phyloP scores from a whole-genome alignment of 2,888 invertebrate species.

The Mamestra brassicae region DNA sequence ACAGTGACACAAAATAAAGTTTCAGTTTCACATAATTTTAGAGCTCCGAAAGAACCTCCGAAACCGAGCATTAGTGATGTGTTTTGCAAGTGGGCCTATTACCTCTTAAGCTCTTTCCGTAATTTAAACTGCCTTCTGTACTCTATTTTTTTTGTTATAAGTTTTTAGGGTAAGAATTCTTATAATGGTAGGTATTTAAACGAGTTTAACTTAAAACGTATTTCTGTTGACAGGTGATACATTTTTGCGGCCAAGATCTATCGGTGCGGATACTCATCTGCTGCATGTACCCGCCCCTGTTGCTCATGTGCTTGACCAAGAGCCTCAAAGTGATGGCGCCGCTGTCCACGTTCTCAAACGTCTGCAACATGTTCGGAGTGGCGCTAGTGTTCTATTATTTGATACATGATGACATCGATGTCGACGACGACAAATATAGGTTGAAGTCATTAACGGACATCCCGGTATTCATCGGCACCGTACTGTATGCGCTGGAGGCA shows the following conservation, averaged over 20 bases:
- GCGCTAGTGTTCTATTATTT: not conserved
- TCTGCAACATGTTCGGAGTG: not conserved
- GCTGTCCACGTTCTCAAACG: not conserved
- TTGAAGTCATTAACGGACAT: slow-evolving; percentile 2
- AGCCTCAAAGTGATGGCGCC: slow-evolving; percentile 1
- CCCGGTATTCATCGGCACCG: not conserved
- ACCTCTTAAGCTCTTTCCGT: too few species aligned
- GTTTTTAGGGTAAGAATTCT: too few species aligned
- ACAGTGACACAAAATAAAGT: too few species aligned
- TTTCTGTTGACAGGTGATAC: not conserved
- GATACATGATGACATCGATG: not conserved
- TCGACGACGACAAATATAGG: not conserved
- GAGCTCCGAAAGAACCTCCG: too few species aligned
- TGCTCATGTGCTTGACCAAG: slow-evolving; percentile 1
- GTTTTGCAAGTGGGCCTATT: too few species aligned
- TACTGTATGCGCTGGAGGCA: not conserved
- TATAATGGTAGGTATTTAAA: not conserved
- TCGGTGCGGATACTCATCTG: not conserved
- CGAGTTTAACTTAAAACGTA: not conserved
- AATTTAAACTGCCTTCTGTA: too few species aligned
- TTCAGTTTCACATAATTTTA: too few species aligned
- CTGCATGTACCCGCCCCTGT: slow-evolving; percentile 1
- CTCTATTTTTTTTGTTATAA: too few species aligned
- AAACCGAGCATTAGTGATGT: too few species aligned
- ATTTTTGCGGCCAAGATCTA: not conserved